Evolutionary conservation across 2,888 invertebrate genomes (phyloP), one percentile per base, ranked within the genome.

Genomic region (Vesta saturnalis): DNA sequence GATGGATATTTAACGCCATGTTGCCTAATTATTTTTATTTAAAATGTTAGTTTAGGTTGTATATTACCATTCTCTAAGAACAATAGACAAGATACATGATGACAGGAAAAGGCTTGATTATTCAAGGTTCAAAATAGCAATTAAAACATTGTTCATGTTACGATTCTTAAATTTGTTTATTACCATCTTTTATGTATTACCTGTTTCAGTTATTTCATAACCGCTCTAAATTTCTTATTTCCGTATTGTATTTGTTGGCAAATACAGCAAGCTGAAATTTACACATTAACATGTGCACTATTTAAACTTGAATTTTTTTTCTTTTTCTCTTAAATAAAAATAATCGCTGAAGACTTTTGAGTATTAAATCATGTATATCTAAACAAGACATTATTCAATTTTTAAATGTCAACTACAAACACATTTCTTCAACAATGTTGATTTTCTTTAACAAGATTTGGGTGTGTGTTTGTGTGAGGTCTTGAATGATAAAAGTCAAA

Each of bases 71-170:
- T 69, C 60, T 47, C 64, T 65, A 63, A 60, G 71, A 75, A 77
- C 76, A 78, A 77, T 75, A 68, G 74, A 69, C 61, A 74, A 76
- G 76, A 77, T 73, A 72, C 73, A 75, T 74, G 73, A 72, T 64
- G 69, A 76, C 77, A 77, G 77, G 76, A 78, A 78, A 77, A 73
- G 71, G 74, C 72, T 75, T 64, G 76, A 73, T 72, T 70, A 73
- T 74, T 77, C 77, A 78, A 77, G 78, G 77, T 75, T 69, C 70
- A 74, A 79, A 77, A 77, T 74, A 69, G 57, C 69, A 71, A 65
- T 67, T 70, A 72, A 74, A 76, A 77, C 77, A 78, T 78, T 77
- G 75, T 77, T 72, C 78, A 77, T 77, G 77, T 75, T 75, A 74
- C 73, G 78, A 77, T 75, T 77, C 75, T 77, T 78, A 79, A 78